phyloP scores from a whole-genome alignment of 1,140 invertebrate genomes.

The Acarapis woodi region DNA sequence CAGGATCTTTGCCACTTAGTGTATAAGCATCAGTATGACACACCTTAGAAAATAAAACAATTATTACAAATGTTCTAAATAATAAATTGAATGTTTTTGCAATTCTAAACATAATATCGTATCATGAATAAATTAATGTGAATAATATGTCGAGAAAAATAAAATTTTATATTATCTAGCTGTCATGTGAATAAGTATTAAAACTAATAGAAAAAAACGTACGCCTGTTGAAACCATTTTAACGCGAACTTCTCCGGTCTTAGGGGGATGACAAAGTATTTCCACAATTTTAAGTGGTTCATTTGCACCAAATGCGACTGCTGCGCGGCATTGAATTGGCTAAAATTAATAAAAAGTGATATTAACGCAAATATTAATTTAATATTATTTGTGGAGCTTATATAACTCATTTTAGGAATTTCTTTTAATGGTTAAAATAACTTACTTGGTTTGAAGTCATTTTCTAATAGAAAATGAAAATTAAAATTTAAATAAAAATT shows the following conservation, averaged over 20 bases:
- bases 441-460: too few species aligned
- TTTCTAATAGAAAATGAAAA: too few species aligned
- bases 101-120: neutral
- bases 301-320: slow-evolving; percentile 66
- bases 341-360: neutral
- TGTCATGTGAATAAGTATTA: too few species aligned
- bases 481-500: too few species aligned
- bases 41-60: slow-evolving; percentile 57
- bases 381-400: too few species aligned
- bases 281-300: slow-evolving; percentile 59
- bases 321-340: slow-evolving; percentile 64
- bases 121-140: slow-evolving; percentile 3
- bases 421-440: too few species aligned
- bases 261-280: slow-evolving; percentile 78
- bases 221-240: slow-evolving; percentile 16
- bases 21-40: slow-evolving; percentile 96
- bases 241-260: slow-evolving; percentile 32
- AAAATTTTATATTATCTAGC: neutral
- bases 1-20: slow-evolving; percentile 61
- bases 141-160: neutral
- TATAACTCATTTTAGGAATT: too few species aligned
- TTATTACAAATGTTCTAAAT: too few species aligned
- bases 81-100: slow-evolving; percentile 22
- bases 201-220: too few species aligned
- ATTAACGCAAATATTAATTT: neutral